Conservation (phyloP, 2,888 invertebrate species). For the Torymus aiolomorphi region DNA sequence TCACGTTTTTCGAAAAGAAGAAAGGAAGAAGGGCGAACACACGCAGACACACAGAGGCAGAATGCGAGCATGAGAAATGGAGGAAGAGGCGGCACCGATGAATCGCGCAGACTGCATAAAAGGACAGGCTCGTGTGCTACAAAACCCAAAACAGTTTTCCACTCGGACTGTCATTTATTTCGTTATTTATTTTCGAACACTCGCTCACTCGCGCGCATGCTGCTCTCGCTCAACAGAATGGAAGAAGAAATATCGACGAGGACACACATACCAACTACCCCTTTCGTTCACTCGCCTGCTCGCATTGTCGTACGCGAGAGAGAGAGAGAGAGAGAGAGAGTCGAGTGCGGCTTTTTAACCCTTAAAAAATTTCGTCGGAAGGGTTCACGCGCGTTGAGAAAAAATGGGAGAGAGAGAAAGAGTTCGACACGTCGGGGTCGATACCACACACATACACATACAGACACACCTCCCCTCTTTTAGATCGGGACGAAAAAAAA, state of each 20-base stretch:
- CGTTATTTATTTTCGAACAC: slow-evolving; percentile 70
- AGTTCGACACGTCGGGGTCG: slow-evolving; percentile 51
- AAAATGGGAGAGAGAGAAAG: slow-evolving; percentile 59
- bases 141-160: slow-evolving; percentile 75
- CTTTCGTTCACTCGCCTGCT: slow-evolving; percentile 59
- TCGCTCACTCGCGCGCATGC: neutral
- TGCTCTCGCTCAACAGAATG: neutral
- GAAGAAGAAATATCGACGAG: slow-evolving; percentile 51
- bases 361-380: slow-evolving; percentile 71
- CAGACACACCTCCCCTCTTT: too few relatives aligned
- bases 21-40: slow-evolving; percentile 52
- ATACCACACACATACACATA: neutral
- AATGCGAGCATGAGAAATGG: slow-evolving; percentile 49
- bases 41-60: neutral
- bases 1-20: slow-evolving; percentile 64
- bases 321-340: slow-evolving; percentile 49
- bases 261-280: slow-evolving; percentile 60
- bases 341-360: slow-evolving; percentile 75
- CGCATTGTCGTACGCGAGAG: slow-evolving; percentile 66
- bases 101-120: slow-evolving; percentile 27
- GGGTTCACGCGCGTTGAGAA: slow-evolving; percentile 64
- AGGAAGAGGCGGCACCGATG: slow-evolving; percentile 46
- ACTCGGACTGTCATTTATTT: slow-evolving; percentile 73
- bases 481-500: slow-evolving; percentile 61
- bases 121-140: slow-evolving; percentile 62